These are phyloP conservation scores for Erethizon dorsatum DNA, from an alignment of 2,797 vertebrate species.

Conservation along the genomic window DNA sequence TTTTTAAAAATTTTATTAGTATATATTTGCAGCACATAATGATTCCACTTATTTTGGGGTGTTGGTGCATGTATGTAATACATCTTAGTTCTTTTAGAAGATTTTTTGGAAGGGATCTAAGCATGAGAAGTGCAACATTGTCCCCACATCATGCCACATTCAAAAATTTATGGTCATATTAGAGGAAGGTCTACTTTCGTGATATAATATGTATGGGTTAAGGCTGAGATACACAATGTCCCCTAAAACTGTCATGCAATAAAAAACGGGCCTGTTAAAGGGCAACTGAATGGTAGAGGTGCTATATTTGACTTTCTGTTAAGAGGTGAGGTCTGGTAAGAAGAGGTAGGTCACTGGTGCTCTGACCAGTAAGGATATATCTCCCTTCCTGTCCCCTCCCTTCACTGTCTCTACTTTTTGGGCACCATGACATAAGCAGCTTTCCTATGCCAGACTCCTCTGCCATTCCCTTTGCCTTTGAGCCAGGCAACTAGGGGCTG, in stretches of 20 bases:
- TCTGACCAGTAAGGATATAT: not conserved
- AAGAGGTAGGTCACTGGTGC: not conserved
- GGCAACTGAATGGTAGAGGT: not conserved
- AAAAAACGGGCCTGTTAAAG: not conserved
- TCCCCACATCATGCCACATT: fast-evolving
- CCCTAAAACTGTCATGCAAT: not conserved
- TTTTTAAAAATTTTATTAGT: not conserved
- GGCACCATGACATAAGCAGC: not conserved
- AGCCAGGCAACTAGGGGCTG: not conserved
- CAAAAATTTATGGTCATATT: not conserved
- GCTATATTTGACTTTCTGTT: not conserved
- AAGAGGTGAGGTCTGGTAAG: not conserved
- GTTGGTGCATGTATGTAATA: not conserved
- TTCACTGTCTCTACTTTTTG: not conserved
- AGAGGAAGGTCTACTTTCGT: not conserved
- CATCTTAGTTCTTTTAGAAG: not conserved
- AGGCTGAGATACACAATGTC: not conserved
- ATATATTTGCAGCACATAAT: not conserved
- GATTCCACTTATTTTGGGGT: not conserved
- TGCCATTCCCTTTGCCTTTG: not conserved
- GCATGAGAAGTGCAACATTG: not conserved
- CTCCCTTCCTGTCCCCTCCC: not conserved
- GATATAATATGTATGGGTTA: not conserved
- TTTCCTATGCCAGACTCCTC: not conserved
- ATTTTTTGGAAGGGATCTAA: not conserved